Evolutionary conservation across 2,113 vertebrate genomes (phyloP).

Genomic region (Meriones unguiculatus): DNA sequence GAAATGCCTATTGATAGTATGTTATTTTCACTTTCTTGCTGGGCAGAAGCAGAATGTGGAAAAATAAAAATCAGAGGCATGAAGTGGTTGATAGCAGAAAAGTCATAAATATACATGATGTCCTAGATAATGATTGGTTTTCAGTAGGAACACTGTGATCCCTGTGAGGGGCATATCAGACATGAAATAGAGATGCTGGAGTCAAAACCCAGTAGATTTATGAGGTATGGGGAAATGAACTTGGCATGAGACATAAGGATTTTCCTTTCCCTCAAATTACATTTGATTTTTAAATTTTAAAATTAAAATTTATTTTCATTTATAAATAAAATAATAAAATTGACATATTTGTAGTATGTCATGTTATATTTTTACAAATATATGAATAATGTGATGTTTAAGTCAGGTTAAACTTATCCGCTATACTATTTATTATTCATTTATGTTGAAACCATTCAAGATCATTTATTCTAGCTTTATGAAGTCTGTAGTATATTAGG

Average conservation of each 20-base stretch:
- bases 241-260: not conserved
- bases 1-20: not conserved
- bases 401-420: not conserved
- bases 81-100: not conserved
- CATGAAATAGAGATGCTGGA: constrained; percentile 19
- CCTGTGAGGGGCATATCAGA: not conserved
- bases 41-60: not conserved
- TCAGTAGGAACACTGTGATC: not conserved
- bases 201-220: not conserved
- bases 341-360: not conserved
- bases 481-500: not conserved
- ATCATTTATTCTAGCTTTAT: not conserved
- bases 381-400: not conserved
- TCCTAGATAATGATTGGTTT: not conserved
- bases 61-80: constrained; percentile 33
- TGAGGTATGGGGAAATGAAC: not conserved
- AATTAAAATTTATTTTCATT: not conserved
- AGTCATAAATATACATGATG: constrained; percentile 23
- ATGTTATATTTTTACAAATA: not conserved
- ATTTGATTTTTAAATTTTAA: not conserved
- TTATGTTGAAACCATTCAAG: not conserved
- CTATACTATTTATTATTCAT: not conserved
- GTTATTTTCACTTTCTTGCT: constrained; percentile 48
- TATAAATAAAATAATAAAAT: not conserved
- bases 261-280: not conserved